Base-by-base conservation (phyloP, 2,797 vertebrate species). In the Cryptoblepharus egeriae region DNA sequence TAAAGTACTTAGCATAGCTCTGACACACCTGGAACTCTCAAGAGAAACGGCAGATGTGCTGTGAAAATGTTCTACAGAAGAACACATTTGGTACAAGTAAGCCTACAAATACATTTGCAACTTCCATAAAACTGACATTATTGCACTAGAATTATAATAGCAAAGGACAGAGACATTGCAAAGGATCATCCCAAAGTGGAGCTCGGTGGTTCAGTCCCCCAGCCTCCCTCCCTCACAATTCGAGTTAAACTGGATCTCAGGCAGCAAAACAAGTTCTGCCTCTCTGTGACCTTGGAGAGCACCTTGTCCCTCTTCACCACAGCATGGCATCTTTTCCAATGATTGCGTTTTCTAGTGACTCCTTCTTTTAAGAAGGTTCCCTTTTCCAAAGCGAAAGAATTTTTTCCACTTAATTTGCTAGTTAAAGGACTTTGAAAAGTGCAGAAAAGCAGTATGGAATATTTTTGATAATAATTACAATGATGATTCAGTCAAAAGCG, bases 41-140 rank as follows among this genome's bases (percentile, higher is more conserved):
- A 72, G 87, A 83, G 88, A 92, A 73, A 87, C 83, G 87, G 89
- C 90, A 93, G 90, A 89, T 91, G 85, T 67, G 0, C 80, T 86
- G 88, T 81, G 85, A 93, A 90, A 87, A 88, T 68, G 74, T 45
- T 60, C 74, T 24, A 42, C 4, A 42, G 39, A 42, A 42, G 39
- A 42, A 4, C 69, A 86, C 86, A 91, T 91, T 93, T 93, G 92
- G 86, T 90, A 90, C 91, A 92, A 93, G 92, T 88, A 90, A 91
- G 87, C 90, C 85, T 70, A 91, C 88, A 85, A 90, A 92, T 91
- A 87, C 30, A 88, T 88, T 91, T 91, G 87, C 88, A 92, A 75
- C 52, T 82, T 88, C 87, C 88, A 90, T 88, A 91, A 93, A 57
- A 90, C 85, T 90, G 80, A 88, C 88, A 87, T 76, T 85, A 90